These are phyloP conservation scores for Drosophila fuyamai DNA, from an alignment of 1,140 invertebrate species.

Conservation along the genomic window DNA sequence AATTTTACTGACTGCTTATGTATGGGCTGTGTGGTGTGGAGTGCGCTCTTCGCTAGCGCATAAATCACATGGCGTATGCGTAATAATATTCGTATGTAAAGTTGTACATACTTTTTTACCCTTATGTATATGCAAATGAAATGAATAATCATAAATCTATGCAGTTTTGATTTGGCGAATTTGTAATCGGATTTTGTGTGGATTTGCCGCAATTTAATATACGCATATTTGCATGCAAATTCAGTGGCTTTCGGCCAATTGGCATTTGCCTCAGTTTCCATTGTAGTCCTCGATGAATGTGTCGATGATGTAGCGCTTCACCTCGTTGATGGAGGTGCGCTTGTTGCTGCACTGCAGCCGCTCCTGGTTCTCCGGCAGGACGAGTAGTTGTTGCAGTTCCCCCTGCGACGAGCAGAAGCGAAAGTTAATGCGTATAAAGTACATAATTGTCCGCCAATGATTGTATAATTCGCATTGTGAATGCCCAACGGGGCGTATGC, in stretches of 20 bases:
- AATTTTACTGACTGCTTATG: conserved; percentile 39
- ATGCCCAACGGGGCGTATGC: conserved; percentile 46
- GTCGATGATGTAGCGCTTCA: conserved; percentile 84
- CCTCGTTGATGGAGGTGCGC: conserved; percentile 82
- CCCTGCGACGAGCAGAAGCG: conserved; percentile 53
- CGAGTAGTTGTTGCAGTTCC: conserved; percentile 77
- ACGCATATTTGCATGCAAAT: conserved; percentile 42
- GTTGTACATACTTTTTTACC: conserved; percentile 26
- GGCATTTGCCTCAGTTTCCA: conserved; percentile 58
- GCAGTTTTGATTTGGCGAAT: conserved; percentile 46
- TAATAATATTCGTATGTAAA: conserved; percentile 28
- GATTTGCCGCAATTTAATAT: conserved; percentile 21
- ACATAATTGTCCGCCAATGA: conserved; percentile 49
- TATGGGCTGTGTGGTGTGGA: conserved; percentile 12
- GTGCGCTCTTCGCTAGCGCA: conserved; percentile 61
- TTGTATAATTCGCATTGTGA: conserved; percentile 44
- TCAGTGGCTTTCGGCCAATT: conserved; percentile 56
- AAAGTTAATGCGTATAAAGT: conserved; percentile 41
- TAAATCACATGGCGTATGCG: conserved; percentile 69
- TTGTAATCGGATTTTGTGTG: conserved; percentile 40
- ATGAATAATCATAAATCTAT: conserved; percentile 51
- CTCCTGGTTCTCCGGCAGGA: conserved; percentile 81
- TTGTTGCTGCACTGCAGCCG: conserved; percentile 77
- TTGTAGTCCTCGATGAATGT: conserved; percentile 83
- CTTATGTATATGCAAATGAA: conserved; percentile 46